phyloP scores from a whole-genome alignment of 2,797 vertebrate species.

The Setipinna tenuifilis region DNA sequence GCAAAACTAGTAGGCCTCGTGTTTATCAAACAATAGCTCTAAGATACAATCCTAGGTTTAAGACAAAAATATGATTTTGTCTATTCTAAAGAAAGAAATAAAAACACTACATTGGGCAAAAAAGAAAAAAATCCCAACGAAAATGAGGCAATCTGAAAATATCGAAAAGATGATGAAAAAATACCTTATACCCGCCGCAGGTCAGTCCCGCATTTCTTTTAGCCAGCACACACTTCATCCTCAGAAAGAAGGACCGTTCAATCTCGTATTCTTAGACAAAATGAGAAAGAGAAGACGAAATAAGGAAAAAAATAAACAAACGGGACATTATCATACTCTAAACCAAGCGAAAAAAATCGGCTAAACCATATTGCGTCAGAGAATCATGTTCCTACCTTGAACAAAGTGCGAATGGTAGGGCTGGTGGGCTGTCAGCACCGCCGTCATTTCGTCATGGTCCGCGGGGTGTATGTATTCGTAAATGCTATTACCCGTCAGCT shows the following conservation, averaged over 20 bases:
- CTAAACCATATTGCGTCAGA: neutral
- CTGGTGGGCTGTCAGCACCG: slow-evolving; percentile 94
- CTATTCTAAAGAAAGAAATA: too few species aligned
- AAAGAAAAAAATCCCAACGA: too few species aligned
- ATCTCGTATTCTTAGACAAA: slow-evolving; percentile 88
- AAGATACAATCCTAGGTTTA: too few species aligned
- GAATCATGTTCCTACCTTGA: slow-evolving; percentile 79
- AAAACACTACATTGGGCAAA: too few species aligned
- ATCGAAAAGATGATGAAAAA: slow-evolving; percentile 12
- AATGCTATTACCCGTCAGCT: slow-evolving; percentile 97
- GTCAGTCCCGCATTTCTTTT: slow-evolving; percentile 96
- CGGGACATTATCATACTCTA: neutral
- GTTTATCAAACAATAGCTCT: too few species aligned
- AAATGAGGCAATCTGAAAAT: too few species aligned
- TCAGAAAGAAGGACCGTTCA: slow-evolving; percentile 94
- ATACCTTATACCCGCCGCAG: slow-evolving; percentile 96
- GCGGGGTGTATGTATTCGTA: slow-evolving; percentile 97
- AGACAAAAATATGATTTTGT: too few species aligned
- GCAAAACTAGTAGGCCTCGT: too few species aligned
- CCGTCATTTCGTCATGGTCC: slow-evolving; percentile 97
- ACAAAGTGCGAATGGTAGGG: slow-evolving; percentile 96
- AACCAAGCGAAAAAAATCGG: neutral
- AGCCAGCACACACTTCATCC: slow-evolving; percentile 97
- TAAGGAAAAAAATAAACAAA: neutral
- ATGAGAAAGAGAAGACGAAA: neutral